These are phyloP conservation scores for Cylindroiulus punctatus DNA, from an alignment of 2,888 invertebrate species.

Conservation along the genomic window DNA sequence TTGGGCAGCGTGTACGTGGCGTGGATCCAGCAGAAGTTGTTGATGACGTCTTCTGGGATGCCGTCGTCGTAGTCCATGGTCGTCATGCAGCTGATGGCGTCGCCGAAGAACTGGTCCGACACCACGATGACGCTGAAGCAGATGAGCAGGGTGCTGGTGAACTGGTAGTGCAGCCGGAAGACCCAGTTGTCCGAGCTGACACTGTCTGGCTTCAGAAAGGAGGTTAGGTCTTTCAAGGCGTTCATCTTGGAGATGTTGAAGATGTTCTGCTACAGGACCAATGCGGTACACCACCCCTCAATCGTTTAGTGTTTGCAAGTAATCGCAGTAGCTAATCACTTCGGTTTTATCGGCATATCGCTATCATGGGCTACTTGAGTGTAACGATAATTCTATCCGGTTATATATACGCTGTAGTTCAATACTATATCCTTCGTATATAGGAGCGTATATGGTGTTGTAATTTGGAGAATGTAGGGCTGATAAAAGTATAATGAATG, in stretches of 20 bases:
- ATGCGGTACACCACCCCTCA: neutral
- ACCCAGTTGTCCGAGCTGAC: constrained; percentile 61
- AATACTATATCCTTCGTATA: too few relatives aligned
- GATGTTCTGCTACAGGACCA: neutral
- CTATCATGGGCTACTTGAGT: neutral
- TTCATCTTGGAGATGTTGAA: neutral
- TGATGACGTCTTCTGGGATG: constrained; percentile 76
- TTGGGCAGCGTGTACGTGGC: constrained; percentile 89
- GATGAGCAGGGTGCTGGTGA: constrained; percentile 61
- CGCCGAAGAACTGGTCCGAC: constrained; percentile 62
- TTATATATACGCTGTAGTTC: too few relatives aligned
- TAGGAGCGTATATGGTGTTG: too few relatives aligned
- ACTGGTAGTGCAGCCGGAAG: constrained; percentile 62
- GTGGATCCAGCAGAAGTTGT: constrained; percentile 96
- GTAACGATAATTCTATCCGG: neutral
- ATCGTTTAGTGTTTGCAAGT: neutral
- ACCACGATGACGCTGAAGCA: constrained; percentile 61
- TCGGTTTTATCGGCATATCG: neutral
- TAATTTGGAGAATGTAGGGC: too few relatives aligned
- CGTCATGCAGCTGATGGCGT: constrained; percentile 61
- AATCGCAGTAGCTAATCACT: neutral
- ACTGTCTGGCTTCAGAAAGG: neutral
- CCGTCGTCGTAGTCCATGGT: neutral
- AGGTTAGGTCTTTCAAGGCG: neutral
- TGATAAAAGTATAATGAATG: too few relatives aligned